Base-by-base conservation (phyloP, 2,113 vertebrate genomes). In the Seriola quinqueradiata region DNA sequence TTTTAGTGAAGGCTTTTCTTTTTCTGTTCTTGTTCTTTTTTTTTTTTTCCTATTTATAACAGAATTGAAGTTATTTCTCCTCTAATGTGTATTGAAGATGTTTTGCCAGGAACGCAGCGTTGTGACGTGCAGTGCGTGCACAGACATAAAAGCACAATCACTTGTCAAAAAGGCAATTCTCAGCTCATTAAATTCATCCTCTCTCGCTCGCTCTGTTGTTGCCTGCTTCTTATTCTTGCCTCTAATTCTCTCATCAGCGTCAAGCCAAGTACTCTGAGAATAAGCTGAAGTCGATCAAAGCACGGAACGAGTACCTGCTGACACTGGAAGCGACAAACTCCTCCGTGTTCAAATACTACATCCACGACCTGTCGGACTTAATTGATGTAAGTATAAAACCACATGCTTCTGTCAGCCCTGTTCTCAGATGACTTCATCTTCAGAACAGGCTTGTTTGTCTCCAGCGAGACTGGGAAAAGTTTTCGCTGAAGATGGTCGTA, bases 231-330 rank as follows among this genome's bases (percentile, higher is more conserved):
- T 67, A 77, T 84, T 50, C 25, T 32, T 13, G 25, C 54, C 40
- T 89, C 59, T 87, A 40, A 88, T 90, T 88, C 75, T 92, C 82
- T 93, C 90, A 73, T 87, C 93, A 99, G 98, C 97, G 98, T 87
- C 98, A 99, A 94, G 98, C 98, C 87, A 99, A 99, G 91, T 99
- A 99, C 87, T 99, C 97, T 0, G 98, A 99, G 93, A 99, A 99
- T 95, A 99, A 99, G 94, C 95, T 99, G 91, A 99, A 99, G 91
- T 99, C 98, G 4, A 98, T 99, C 94, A 99, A 99, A 95, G 97
- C 98, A 0, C 96, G 98, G 46, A 99, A 99, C 60, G 98, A 99
- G 83, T 99, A 99, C 92, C 96, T 99, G 64, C 96, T 99, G 90
- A 99, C 98, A 14, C 96, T 99, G 72, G 98, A 99, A 95, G 98